These are phyloP conservation scores for Ciona savignyi DNA, from an alignment of 23 tunicate genomes.

Conservation along the genomic window DNA sequence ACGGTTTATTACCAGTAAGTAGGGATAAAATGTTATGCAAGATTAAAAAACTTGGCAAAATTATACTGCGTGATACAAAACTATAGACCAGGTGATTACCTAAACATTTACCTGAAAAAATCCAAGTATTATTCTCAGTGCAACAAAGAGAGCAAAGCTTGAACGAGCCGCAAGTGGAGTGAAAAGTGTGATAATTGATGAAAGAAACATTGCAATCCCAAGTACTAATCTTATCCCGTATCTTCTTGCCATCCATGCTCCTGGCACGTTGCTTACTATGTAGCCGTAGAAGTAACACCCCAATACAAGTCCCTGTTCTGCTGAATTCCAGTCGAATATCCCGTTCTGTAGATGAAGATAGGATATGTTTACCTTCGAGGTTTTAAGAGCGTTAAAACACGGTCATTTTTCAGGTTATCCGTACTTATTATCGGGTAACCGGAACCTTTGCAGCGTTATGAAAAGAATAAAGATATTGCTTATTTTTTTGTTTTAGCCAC, in stretches of 20 bases:
- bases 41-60: too few species aligned
- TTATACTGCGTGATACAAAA: neutral
- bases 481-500: too few species aligned
- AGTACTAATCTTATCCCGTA: conserved; percentile 38
- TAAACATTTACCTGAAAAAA: conserved; percentile 40
- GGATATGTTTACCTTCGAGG: too few species aligned
- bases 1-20: too few species aligned
- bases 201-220: conserved; percentile 27
- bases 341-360: conserved; percentile 2
- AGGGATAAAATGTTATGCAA: too few species aligned
- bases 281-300: conserved; percentile 75
- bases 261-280: conserved; percentile 46
- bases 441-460: too few species aligned
- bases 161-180: conserved; percentile 35
- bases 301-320: conserved; percentile 30
- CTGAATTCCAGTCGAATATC: conserved; percentile 42
- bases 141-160: conserved; percentile 44
- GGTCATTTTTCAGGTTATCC: too few species aligned
- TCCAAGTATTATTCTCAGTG: conserved; percentile 40
- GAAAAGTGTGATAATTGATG: conserved; percentile 37
- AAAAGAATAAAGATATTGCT: too few species aligned
- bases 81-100: neutral
- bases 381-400: neutral
- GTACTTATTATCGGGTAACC: too few species aligned
- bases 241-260: conserved; percentile 50